phyloP scores from a whole-genome alignment of 2,888 invertebrate genomes.

The Xylophagus ater region DNA sequence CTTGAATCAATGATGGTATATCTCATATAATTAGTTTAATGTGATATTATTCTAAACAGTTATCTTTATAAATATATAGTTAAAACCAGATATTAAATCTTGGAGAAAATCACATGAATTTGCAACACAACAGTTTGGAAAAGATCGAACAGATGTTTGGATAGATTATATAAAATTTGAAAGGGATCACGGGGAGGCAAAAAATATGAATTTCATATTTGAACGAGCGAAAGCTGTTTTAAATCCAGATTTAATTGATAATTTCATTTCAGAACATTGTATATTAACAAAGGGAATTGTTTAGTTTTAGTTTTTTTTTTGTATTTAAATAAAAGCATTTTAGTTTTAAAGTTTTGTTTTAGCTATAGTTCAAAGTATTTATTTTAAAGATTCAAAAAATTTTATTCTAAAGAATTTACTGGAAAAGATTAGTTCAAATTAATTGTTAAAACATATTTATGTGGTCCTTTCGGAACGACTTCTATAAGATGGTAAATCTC shows the following conservation, averaged over 20 bases:
- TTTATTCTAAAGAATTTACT: background rate
- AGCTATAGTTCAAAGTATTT: background rate
- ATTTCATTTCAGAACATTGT: conserved; percentile 23
- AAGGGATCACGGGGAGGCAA: conserved; percentile 48
- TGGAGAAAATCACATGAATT: conserved; percentile 52
- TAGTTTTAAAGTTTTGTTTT: conserved; percentile 6
- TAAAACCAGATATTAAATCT: conserved; percentile 37
- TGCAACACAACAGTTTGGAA: conserved; percentile 55
- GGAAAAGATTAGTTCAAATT: background rate
- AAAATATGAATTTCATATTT: conserved; percentile 45
- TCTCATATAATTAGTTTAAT: conserved; percentile 20
- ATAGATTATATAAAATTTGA: conserved; percentile 61
- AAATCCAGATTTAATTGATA: conserved; percentile 29
- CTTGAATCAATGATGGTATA: conserved; percentile 37
- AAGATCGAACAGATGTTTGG: conserved; percentile 56
- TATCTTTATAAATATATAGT: conserved; percentile 19
- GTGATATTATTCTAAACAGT: background rate
- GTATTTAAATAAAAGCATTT: background rate
- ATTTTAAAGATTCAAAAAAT: background rate
- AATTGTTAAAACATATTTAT: conserved; percentile 10
- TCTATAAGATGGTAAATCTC: conserved; percentile 50
- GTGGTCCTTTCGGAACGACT: conserved; percentile 34
- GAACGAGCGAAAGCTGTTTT: conserved; percentile 51
- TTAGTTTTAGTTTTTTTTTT: conserved; percentile 12
- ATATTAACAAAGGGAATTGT: conserved; percentile 19